These are phyloP conservation scores for Perdita meconis DNA, from an alignment of 2,888 invertebrate genomes.

Conservation along the genomic window DNA sequence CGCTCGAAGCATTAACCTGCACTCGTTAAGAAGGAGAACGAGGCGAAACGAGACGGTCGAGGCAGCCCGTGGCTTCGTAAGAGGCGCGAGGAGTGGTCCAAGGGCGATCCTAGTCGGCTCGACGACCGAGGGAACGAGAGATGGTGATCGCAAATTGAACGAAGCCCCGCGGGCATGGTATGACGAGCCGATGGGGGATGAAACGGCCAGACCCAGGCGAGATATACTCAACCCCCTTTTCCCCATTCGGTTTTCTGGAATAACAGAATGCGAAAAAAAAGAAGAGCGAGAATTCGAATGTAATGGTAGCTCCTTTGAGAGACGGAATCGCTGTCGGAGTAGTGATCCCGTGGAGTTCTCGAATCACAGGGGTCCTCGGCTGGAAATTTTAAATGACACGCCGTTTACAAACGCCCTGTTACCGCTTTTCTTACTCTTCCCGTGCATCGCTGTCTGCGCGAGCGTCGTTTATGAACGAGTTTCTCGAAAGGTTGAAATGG, in stretches of 20 bases:
- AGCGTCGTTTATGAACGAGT: background rate
- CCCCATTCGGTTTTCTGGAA: slow-evolving; percentile 33
- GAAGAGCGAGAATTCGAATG: slow-evolving; percentile 31
- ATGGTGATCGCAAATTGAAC: slow-evolving; percentile 72
- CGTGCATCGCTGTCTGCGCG: background rate
- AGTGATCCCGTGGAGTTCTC: background rate
- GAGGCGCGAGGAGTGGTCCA: background rate
- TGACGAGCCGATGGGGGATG: slow-evolving; percentile 55
- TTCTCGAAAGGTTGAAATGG: background rate
- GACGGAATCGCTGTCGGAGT: slow-evolving; percentile 28
- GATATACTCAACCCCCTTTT: slow-evolving; percentile 27
- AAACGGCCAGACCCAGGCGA: slow-evolving; percentile 39
- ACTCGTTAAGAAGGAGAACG: slow-evolving; percentile 53
- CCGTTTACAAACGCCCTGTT: slow-evolving; percentile 1
- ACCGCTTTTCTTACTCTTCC: background rate
- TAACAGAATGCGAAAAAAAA: slow-evolving; percentile 43
- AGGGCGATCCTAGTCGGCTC: slow-evolving; percentile 2
- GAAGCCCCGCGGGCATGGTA: slow-evolving; percentile 71
- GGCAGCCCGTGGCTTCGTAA: background rate
- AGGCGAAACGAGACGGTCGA: slow-evolving; percentile 24
- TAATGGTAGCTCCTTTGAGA: slow-evolving; percentile 54
- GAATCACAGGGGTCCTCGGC: slow-evolving; percentile 20
- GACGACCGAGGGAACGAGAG: slow-evolving; percentile 16
- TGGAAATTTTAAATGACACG: slow-evolving; percentile 38
- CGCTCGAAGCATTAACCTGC: slow-evolving; percentile 53